Conservation (phyloP, 1,140 invertebrate species). For the Nomia melanderi region DNA sequence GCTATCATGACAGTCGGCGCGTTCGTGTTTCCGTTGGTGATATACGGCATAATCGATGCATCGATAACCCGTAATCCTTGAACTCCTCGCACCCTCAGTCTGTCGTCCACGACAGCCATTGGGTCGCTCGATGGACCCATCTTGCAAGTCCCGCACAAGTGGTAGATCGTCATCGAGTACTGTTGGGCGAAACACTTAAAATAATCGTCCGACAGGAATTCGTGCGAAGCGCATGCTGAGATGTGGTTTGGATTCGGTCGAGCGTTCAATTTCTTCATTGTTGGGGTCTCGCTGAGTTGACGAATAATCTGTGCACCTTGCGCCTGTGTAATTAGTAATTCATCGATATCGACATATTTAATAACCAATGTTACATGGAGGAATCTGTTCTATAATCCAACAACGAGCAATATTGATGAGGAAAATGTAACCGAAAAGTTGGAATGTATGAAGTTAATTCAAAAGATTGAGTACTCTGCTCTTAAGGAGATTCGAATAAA, state of each 20-base stretch:
- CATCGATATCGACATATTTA: too few relatives aligned
- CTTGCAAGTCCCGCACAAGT: slow-evolving; percentile 82
- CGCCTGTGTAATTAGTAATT: slow-evolving; percentile 75
- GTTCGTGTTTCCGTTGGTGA: slow-evolving; percentile 87
- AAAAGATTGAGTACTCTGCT: too few relatives aligned
- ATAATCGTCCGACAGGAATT: slow-evolving; percentile 84
- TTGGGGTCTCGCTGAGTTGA: slow-evolving; percentile 83
- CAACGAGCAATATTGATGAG: too few relatives aligned
- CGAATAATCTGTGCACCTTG: slow-evolving; percentile 88
- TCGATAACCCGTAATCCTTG: slow-evolving; percentile 85
- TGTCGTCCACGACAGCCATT: slow-evolving; percentile 83
- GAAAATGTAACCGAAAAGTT: too few relatives aligned
- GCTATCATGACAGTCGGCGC: slow-evolving; percentile 87
- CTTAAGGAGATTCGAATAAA: too few relatives aligned
- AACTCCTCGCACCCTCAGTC: slow-evolving; percentile 84
- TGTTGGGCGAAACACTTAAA: slow-evolving; percentile 87
- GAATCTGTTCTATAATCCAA: too few relatives aligned
- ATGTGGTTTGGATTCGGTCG: slow-evolving; percentile 83
- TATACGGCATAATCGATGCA: slow-evolving; percentile 87
- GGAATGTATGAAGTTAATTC: too few relatives aligned
- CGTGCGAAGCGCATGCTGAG: slow-evolving; percentile 82
- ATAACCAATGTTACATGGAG: too few relatives aligned
- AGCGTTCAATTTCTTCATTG: slow-evolving; percentile 84
- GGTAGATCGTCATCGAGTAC: slow-evolving; percentile 87
- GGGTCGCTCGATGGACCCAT: slow-evolving; percentile 82